These are phyloP conservation scores for Brachypalpus laphriformis DNA, from an alignment of 2,888 invertebrate species.

Conservation along the genomic window DNA sequence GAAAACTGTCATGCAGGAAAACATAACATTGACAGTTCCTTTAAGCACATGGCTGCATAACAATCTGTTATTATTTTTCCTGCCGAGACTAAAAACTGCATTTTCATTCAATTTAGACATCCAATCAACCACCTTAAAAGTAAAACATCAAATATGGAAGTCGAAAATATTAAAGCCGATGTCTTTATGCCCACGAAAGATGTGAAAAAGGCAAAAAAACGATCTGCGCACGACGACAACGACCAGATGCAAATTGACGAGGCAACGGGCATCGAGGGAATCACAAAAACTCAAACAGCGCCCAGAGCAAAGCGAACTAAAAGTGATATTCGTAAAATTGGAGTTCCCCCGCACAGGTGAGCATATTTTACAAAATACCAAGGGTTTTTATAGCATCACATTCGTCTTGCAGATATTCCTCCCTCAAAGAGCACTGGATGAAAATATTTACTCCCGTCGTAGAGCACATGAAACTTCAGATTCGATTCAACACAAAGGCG, in stretches of 20 bases:
- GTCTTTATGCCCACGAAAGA: slow-evolving; percentile 76
- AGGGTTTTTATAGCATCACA: no score
- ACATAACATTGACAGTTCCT: slow-evolving; percentile 33
- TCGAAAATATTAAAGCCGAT: slow-evolving; percentile 79
- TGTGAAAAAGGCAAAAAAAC: slow-evolving; percentile 78
- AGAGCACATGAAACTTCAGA: slow-evolving; percentile 96
- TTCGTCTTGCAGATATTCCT: slow-evolving; percentile 88
- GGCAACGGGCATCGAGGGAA: slow-evolving; percentile 86
- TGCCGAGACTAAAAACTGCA: not conserved
- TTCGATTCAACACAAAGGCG: slow-evolving; percentile 95
- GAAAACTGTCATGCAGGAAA: not conserved
- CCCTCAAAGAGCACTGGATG: slow-evolving; percentile 97
- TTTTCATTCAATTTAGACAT: not conserved
- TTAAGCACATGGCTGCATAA: slow-evolving; percentile 56
- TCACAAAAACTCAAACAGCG: slow-evolving; percentile 80
- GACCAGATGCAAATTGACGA: slow-evolving; percentile 88
- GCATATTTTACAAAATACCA: slow-evolving; percentile 3
- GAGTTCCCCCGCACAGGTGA: slow-evolving; percentile 94
- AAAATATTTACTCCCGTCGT: slow-evolving; percentile 98
- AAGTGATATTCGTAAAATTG: slow-evolving; percentile 88
- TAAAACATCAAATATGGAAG: slow-evolving; percentile 77
- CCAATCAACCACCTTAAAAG: not conserved
- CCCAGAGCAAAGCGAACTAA: slow-evolving; percentile 83
- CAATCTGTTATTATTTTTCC: slow-evolving; percentile 41
- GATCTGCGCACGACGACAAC: slow-evolving; percentile 81